Evolutionary conservation across 2,113 vertebrate species (phyloP).

Genomic region (Myotis yumanensis): DNA sequence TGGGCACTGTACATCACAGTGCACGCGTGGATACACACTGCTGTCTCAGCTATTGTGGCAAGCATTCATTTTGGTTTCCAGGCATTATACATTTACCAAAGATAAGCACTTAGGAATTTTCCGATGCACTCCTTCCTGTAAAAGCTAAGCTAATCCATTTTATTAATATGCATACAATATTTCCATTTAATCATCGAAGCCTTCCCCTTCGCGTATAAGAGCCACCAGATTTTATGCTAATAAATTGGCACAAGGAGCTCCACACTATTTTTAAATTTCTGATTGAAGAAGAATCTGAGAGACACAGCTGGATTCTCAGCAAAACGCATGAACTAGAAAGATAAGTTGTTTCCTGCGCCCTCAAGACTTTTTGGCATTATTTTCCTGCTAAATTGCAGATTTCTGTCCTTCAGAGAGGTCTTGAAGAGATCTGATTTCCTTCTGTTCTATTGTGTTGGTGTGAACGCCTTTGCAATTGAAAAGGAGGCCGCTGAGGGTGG

Average conservation of each 20-base stretch:
- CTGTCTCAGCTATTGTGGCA: neutral
- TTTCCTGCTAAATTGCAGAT: conserved; percentile 66
- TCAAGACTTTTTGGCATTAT: conserved; percentile 58
- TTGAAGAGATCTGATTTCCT: conserved; percentile 59
- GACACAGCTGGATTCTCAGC: conserved; percentile 40
- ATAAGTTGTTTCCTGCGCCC: conserved; percentile 49
- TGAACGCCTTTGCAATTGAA: conserved; percentile 77
- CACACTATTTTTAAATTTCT: conserved; percentile 36
- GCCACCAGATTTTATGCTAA: conserved; percentile 32
- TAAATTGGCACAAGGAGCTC: neutral
- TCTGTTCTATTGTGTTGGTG: conserved; percentile 70
- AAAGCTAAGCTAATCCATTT: neutral
- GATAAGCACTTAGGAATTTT: neutral
- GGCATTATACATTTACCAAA: neutral
- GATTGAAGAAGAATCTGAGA: conserved; percentile 11
- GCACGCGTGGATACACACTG: neutral
- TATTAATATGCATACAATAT: neutral
- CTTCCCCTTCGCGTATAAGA: neutral
- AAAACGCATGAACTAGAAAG: conserved; percentile 30
- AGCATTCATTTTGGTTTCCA: neutral
- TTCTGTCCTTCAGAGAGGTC: conserved; percentile 62
- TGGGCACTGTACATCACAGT: neutral
- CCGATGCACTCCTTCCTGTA: neutral
- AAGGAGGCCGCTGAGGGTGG: conserved; percentile 61
- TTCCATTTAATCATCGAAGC: conserved; percentile 34